Conservation (phyloP, 2,113 vertebrate species). For the Oryzias woworae region DNA sequence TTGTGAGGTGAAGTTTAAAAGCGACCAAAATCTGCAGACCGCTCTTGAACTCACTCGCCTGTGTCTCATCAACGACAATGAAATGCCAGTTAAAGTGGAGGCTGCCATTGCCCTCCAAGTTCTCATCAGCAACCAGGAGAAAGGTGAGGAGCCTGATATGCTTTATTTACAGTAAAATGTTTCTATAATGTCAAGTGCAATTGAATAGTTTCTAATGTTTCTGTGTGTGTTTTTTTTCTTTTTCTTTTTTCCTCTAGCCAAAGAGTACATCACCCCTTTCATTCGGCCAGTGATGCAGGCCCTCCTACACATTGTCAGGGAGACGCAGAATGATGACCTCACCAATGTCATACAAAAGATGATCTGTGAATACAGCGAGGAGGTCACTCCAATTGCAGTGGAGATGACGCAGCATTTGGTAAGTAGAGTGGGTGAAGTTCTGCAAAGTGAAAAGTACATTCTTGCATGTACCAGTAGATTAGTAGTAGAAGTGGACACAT, state of each 20-base stretch:
- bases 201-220: neutral
- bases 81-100: conserved; percentile 99
- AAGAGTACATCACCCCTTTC: conserved; percentile 96
- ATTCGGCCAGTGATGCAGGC: conserved; percentile 99
- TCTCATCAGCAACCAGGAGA: conserved; percentile 98
- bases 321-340: conserved; percentile 98
- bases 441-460: neutral
- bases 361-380: conserved; percentile 99
- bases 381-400: conserved; percentile 97
- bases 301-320: conserved; percentile 96
- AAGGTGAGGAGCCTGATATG: conserved; percentile 78
- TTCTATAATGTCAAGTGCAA: neutral
- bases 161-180: neutral
- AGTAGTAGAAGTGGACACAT: too few species aligned
- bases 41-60: conserved; percentile 92
- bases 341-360: conserved; percentile 99
- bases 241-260: conserved; percentile 76
- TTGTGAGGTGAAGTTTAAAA: conserved; percentile 99
- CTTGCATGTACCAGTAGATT: too few species aligned
- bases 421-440: conserved; percentile 48
- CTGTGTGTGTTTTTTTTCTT: neutral
- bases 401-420: conserved; percentile 99
- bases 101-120: conserved; percentile 97
- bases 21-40: conserved; percentile 95
- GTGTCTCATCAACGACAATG: conserved; percentile 96